phyloP scores from a whole-genome alignment of 1,140 invertebrate species.

The Metopolophium dirhodum region DNA sequence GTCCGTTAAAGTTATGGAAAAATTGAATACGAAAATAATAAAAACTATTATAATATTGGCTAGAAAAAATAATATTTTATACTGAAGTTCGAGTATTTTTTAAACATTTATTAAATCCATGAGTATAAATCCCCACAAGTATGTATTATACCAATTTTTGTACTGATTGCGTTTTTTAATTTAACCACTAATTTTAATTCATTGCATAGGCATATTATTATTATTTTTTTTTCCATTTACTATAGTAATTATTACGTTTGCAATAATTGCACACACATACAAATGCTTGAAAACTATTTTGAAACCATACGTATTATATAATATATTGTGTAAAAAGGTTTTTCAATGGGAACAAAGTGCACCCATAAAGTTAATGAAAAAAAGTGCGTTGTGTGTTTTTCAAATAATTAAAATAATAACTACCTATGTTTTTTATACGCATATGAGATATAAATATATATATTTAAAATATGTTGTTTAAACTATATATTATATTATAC shows the following conservation, averaged over 20 bases:
- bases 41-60: neutral
- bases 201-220: neutral
- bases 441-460: neutral
- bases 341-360: neutral
- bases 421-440: neutral
- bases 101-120: neutral
- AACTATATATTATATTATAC: neutral
- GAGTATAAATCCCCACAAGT: neutral
- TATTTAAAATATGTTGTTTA: neutral
- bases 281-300: neutral
- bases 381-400: neutral
- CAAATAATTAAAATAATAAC: neutral
- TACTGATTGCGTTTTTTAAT: neutral
- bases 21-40: neutral
- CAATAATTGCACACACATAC: neutral
- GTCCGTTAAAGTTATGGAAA: neutral
- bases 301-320: neutral
- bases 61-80: neutral
- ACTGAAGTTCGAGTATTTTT: neutral
- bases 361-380: neutral
- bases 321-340: neutral
- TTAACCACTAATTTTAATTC: neutral
- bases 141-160: too few species aligned
- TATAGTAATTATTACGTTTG: neutral
- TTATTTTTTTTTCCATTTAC: neutral